Conservation (phyloP, 2,113 vertebrate genomes). For the Pagrus major region DNA sequence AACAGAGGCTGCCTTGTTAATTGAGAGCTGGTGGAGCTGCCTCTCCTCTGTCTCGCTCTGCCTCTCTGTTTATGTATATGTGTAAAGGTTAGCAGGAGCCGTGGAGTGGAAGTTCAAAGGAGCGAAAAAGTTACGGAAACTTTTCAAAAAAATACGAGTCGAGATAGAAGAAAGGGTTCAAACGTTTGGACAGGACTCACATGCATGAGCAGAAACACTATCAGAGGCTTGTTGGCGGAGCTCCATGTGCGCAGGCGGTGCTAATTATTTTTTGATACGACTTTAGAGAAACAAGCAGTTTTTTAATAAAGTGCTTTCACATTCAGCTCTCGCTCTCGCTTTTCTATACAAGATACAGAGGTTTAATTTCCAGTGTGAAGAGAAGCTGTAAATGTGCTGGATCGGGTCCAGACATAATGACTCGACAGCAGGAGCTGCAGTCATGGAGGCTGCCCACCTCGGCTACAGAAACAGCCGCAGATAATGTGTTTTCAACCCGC, state of each 20-base stretch:
- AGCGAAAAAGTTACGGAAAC: neutral
- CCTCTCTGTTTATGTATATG: conserved; percentile 31
- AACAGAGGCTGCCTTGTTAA: conserved; percentile 63
- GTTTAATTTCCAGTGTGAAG: conserved; percentile 38
- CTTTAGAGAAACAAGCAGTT: conserved; percentile 35
- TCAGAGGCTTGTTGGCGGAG: conserved; percentile 12
- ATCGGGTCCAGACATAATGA: conserved; percentile 37
- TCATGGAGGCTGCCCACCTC: conserved; percentile 9
- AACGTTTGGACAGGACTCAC: conserved; percentile 7
- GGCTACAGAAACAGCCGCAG: neutral
- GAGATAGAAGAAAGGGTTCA: neutral
- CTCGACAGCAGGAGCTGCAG: conserved; percentile 35
- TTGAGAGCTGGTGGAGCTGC: conserved; percentile 44
- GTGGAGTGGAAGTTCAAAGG: conserved; percentile 8
- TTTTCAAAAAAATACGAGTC: neutral
- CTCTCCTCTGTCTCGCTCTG: conserved; percentile 28
- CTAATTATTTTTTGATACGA: conserved; percentile 45
- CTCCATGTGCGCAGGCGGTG: neutral
- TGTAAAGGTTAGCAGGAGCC: conserved; percentile 33
- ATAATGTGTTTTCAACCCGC: neutral
- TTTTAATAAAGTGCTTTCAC: conserved; percentile 34
- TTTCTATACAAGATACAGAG: conserved; percentile 1
- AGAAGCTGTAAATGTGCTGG: conserved; percentile 40
- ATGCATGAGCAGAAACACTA: neutral
- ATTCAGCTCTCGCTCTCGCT: neutral